These are phyloP conservation scores for Cynocephalus volans DNA, from an alignment of 2,113 vertebrate species.

Conservation along the genomic window DNA sequence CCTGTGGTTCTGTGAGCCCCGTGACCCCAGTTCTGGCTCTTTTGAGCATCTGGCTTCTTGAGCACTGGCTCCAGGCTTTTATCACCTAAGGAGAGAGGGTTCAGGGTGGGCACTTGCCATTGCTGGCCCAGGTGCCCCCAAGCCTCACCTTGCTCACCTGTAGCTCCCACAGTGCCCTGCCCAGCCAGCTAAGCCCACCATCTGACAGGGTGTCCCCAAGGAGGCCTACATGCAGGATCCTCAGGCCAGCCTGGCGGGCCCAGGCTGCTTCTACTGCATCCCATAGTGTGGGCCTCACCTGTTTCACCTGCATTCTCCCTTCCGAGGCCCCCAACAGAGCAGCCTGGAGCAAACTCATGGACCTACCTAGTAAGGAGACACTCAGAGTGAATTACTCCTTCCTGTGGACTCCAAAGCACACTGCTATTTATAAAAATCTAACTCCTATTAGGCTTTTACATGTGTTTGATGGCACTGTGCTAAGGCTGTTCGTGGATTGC, in stretches of 20 bases:
- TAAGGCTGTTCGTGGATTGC: background rate
- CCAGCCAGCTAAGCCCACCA: conserved; percentile 81
- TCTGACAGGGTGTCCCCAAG: conserved; percentile 72
- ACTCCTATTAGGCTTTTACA: background rate
- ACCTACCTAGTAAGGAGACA: conserved; percentile 56
- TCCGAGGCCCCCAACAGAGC: conserved; percentile 84
- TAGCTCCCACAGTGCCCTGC: conserved; percentile 88
- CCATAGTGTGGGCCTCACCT: conserved; percentile 87
- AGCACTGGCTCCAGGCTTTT: conserved; percentile 88
- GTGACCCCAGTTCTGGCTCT: background rate
- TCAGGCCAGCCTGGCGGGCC: conserved; percentile 81
- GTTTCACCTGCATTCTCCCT: conserved; percentile 83
- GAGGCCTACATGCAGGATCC: conserved; percentile 84
- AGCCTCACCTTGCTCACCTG: conserved; percentile 86
- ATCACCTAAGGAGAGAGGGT: conserved; percentile 83
- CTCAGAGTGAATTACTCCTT: background rate
- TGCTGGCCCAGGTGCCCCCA: background rate
- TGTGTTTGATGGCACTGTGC: background rate
- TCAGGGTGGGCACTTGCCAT: background rate
- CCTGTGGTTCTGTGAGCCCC: conserved; percentile 45
- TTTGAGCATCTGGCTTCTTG: conserved; percentile 51
- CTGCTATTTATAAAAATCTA: conserved; percentile 48
- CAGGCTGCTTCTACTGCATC: conserved; percentile 81
- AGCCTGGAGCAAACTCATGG: conserved; percentile 68
- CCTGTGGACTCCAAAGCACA: conserved; percentile 1